Percentiles rank a stretch among this genome's conserved stretches.
These are phyloP conservation scores for Calyptommatus sinebrachiatus DNA, from an alignment of 2,113 vertebrate genomes.

Conservation along the genomic window DNA sequence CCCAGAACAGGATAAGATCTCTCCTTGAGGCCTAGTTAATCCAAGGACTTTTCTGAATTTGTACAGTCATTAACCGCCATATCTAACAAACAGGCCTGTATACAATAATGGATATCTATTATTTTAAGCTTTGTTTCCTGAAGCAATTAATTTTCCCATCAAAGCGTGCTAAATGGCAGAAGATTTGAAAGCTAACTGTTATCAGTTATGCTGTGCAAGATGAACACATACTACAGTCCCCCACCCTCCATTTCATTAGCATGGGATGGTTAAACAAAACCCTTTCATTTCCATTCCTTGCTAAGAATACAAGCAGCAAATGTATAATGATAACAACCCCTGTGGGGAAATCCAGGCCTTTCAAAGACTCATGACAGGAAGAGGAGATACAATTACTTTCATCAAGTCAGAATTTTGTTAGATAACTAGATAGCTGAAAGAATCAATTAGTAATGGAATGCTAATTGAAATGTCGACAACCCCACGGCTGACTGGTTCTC, in stretches of 20 bases:
- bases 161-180: background rate
- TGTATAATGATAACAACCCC: conserved; percentile 54
- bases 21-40: background rate
- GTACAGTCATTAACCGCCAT: background rate
- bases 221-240: background rate
- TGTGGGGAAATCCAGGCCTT: conserved; percentile 52
- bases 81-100: background rate
- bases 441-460: conserved; percentile 57
- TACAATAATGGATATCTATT: background rate
- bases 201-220: background rate
- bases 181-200: background rate
- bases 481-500: conserved; percentile 11
- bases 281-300: conserved; percentile 22
- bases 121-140: background rate
- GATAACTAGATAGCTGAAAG: conserved; percentile 49
- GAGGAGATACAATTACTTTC: conserved; percentile 63
- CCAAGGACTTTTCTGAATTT: background rate
- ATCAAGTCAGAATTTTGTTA: conserved; percentile 55
- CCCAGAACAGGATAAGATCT: background rate
- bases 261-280: background rate
- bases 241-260: background rate
- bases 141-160: background rate
- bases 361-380: conserved; percentile 37
- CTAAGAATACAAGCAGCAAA: conserved; percentile 33
- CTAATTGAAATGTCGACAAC: conserved; percentile 48